Conservation (phyloP, 2,113 vertebrate genomes). For the Bubo scandiacus region DNA sequence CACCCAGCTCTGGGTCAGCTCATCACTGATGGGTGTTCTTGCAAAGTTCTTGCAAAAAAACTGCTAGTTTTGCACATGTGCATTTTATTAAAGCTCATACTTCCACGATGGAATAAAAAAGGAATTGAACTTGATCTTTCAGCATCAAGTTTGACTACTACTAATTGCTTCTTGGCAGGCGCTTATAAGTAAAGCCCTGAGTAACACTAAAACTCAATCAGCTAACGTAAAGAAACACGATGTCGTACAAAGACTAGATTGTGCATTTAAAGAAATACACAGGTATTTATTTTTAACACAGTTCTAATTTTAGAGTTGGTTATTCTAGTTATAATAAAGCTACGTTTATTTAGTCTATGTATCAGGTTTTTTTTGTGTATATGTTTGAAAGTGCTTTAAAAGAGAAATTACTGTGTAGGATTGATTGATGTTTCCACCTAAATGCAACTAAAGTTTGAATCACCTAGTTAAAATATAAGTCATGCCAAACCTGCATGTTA, state of each 20-base stretch:
- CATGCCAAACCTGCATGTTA: neutral
- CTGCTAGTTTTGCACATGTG: neutral
- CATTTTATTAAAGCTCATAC: neutral
- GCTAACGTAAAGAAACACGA: neutral
- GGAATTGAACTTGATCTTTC: constrained; percentile 18
- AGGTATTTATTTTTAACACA: neutral
- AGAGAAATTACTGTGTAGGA: neutral
- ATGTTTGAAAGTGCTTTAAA: neutral
- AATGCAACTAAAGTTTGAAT: neutral
- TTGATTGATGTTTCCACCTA: neutral
- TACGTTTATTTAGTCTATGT: neutral
- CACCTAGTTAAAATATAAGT: neutral
- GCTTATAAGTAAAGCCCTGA: neutral
- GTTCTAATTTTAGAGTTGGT: neutral
- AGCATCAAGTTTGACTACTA: neutral
- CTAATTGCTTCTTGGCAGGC: neutral
- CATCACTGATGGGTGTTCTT: neutral
- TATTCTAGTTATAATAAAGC: neutral
- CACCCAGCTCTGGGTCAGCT: neutral
- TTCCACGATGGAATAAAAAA: constrained; percentile 9
- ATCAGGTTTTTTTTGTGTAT: neutral
- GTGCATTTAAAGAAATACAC: neutral
- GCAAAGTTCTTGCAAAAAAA: too few species aligned
- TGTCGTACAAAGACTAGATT: neutral
- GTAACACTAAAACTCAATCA: neutral